Base-by-base conservation (phyloP, 2,113 vertebrate genomes). In the Mandrillus leucophaeus region DNA sequence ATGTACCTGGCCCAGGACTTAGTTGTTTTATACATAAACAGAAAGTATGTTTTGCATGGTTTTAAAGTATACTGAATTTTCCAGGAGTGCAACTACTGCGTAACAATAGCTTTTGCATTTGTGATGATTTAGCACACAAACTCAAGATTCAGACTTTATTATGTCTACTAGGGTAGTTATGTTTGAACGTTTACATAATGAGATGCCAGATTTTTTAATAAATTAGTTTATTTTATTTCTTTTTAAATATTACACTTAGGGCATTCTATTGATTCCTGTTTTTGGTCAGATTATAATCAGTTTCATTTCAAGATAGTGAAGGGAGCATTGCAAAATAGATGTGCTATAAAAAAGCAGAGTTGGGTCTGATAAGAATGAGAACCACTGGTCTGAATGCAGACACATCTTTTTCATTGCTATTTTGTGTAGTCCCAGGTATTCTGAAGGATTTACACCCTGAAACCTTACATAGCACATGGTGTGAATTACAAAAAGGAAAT, bases 221-320 rank as follows among this genome's bases (percentile, higher is more conserved):
- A 55, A n/a, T 84, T 96, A 73, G 22, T 90, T 94, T 93, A 17
- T 43, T 76, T 93, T 59, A 90, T 87, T 91, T 93, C 35, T 73
- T 79, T 97, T 55, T 43, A 35, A n/a, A 57, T 82, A 61, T 66
- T 84, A 48, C 7, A 87, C 25, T 64, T 66, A 38, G 23, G 35
- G 27, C 59, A 66, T 91, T 79, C 22, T 13, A n/a, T 40, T 90
- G 48, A 87, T 95, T 52, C 23, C 22, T 50, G 20, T 50, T 79
- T 20, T 72, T 50, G 18, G 59, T 93, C 22, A 50, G n/a, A 23
- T 85, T 75, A 38, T 92, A 25, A 35, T 68, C 16, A 48, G 1
- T 93, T 64, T 78, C 23, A 96, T 95, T 93, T 94, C 50, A 70
- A 78, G 18, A 70, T 79, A 38, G 2, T 79, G 75, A 78, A 48